A percentile compares a stretch with the other conserved stretches of the same genome.
Conservation (phyloP, 2,797 vertebrate species). For the Eulemur rubriventer region DNA sequence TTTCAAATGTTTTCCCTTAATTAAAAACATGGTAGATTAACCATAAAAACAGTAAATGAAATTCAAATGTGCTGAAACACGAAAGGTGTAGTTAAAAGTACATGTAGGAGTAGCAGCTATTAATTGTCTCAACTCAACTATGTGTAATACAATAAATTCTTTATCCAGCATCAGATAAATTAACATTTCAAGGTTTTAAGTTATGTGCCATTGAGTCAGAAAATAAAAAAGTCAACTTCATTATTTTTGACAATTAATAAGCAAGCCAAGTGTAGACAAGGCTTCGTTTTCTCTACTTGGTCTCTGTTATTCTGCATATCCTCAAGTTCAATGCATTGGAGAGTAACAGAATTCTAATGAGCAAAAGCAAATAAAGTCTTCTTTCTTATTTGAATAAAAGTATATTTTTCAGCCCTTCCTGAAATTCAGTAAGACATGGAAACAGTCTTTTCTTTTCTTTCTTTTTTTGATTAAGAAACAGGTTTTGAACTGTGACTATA, state of each 20-base stretch:
- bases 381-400: neutral
- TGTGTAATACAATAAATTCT: conserved; percentile 29
- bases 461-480: neutral
- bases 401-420: neutral
- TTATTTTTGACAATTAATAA: conserved; percentile 50
- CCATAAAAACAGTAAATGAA: conserved; percentile 6
- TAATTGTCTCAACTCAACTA: conserved; percentile 30
- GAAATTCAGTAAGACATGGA: neutral
- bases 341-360: conserved; percentile 29
- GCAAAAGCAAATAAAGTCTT: conserved; percentile 41
- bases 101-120: neutral
- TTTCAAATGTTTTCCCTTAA: conserved; percentile 59
- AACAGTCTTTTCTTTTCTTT: neutral
- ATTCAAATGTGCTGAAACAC: neutral
- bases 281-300: conserved; percentile 9
- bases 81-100: conserved; percentile 19
- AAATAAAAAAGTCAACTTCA: conserved; percentile 55
- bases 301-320: conserved; percentile 31
- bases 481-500: neutral
- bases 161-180: conserved; percentile 3
- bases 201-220: conserved; percentile 3
- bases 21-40: conserved; percentile 31
- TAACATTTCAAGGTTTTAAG: conserved; percentile 36
- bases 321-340: conserved; percentile 14
- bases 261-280: conserved; percentile 32